Evolutionary conservation across 2,888 invertebrate species (phyloP), one percentile per base, ranked within the genome.

Genomic region (Drosophila formosana): DNA sequence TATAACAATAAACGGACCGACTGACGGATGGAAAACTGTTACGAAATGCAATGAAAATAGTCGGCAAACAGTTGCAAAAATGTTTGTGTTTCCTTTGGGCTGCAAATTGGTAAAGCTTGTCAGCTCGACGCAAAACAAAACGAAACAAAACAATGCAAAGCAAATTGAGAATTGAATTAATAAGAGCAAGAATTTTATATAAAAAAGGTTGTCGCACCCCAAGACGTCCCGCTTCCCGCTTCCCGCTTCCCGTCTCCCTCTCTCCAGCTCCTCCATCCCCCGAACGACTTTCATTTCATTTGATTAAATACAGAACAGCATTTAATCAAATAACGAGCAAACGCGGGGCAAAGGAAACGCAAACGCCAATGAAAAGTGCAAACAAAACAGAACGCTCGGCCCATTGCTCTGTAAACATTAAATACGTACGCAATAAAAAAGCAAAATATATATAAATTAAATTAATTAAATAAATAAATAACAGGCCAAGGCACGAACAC

Each of bases 241-340:
- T 9, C 18, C 13, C 30, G 18, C 45, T n/a, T 41, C 39, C 43
- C 25, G 9, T 7, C 18, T 11, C 32, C n/a, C 6, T 11, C 26
- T 1, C 34, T 34, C 11, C 3, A 4, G 11, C 4, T 34, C 11
- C 18, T 18, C 1, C 34, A n/a, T 11, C 11, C 11, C 3, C 11
- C n/a, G 41, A 18, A 39, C 7, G 71, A 71, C 66, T 69, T 50
- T 67, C 58, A 57, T 52, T 66, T 84, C 77, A 82, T 85, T 85
- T 85, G 80, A 82, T 82, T 78, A 82, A 82, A 82, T 82, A 85
- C 70, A 80, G 70, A 78, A 82, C 77, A 77, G 58, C 82, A 75
- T 84, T 82, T 82, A 82, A 82, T 84, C 85, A 82, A 81, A 75
- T 62, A 75, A 51, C 50, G 37, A 37, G 69, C 37, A 41, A 46